Conservation (phyloP, 1,140 invertebrate genomes). For the Drosophila jambulina region DNA sequence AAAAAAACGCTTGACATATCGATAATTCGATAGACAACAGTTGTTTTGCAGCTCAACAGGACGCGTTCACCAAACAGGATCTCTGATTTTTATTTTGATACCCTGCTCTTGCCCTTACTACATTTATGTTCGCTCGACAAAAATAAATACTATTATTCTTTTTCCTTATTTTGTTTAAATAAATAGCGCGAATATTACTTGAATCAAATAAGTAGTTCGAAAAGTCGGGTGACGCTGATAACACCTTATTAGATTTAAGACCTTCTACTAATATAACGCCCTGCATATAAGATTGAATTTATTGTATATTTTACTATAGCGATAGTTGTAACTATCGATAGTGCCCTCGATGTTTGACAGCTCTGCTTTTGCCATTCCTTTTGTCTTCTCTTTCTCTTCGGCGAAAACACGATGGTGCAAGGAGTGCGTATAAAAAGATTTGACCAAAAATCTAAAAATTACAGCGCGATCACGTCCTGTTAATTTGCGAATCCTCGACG, state of each 20-base stretch:
- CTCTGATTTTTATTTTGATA: too few relatives aligned
- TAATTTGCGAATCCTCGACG: constrained; percentile 31
- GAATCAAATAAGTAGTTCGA: too few relatives aligned
- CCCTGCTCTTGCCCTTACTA: too few relatives aligned
- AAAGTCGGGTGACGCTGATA: too few relatives aligned
- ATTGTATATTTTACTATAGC: neutral
- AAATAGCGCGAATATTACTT: too few relatives aligned
- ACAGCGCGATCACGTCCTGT: constrained; percentile 49
- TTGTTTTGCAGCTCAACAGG: too few relatives aligned
- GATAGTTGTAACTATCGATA: neutral
- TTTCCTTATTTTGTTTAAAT: too few relatives aligned
- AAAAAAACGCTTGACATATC: neutral
- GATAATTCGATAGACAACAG: neutral
- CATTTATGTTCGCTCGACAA: too few relatives aligned
- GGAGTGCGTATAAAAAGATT: constrained; percentile 79
- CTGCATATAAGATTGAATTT: neutral
- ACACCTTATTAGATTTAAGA: too few relatives aligned
- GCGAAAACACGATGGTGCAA: constrained; percentile 84
- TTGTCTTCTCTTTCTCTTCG: constrained; percentile 25
- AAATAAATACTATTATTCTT: too few relatives aligned
- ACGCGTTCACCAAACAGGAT: too few relatives aligned
- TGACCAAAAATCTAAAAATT: constrained; percentile 63
- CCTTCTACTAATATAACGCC: too few relatives aligned
- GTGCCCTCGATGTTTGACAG: neutral
- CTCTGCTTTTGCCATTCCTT: neutral